phyloP scores from a whole-genome alignment of 2,797 vertebrate genomes.

The Acipenser oxyrinchus region DNA sequence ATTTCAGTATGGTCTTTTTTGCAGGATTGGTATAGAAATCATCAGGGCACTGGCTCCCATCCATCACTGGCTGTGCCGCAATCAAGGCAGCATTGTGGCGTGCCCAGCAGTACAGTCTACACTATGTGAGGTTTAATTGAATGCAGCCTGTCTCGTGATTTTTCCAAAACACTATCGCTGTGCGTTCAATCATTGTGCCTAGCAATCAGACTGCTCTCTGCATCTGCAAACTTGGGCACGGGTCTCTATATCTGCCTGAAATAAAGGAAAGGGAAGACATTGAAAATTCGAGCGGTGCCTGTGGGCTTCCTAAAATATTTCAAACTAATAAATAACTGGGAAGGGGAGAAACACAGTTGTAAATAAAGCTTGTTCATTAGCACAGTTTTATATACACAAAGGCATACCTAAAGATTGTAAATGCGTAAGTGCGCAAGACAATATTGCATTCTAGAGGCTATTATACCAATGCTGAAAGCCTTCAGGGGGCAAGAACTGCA shows the following conservation, averaged over 20 bases:
- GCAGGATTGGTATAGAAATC: too few relatives aligned
- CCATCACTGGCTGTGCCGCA: conserved; percentile 1
- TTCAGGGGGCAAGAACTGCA: conserved; percentile 9
- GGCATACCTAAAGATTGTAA: conserved; percentile 17
- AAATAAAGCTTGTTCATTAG: conserved; percentile 22
- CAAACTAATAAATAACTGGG: conserved; percentile 12
- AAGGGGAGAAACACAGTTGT: conserved; percentile 2
- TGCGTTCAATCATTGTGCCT: too few relatives aligned
- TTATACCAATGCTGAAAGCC: conserved; percentile 17
- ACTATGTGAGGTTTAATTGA: not conserved
- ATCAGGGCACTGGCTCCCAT: conserved; percentile 3
- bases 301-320: conserved; percentile 5
- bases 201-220: not conserved
- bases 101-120: not conserved
- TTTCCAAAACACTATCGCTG: not conserved
- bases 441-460: conserved; percentile 6
- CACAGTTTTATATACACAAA: conserved; percentile 10
- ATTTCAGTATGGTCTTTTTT: too few relatives aligned
- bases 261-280: not conserved
- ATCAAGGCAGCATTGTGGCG: not conserved
- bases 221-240: not conserved
- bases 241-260: too few relatives aligned
- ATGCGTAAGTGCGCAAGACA: conserved; percentile 11
- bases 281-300: not conserved
- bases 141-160: too few relatives aligned